Conservation (phyloP, 2,113 vertebrate species). For the Fulica atra region DNA sequence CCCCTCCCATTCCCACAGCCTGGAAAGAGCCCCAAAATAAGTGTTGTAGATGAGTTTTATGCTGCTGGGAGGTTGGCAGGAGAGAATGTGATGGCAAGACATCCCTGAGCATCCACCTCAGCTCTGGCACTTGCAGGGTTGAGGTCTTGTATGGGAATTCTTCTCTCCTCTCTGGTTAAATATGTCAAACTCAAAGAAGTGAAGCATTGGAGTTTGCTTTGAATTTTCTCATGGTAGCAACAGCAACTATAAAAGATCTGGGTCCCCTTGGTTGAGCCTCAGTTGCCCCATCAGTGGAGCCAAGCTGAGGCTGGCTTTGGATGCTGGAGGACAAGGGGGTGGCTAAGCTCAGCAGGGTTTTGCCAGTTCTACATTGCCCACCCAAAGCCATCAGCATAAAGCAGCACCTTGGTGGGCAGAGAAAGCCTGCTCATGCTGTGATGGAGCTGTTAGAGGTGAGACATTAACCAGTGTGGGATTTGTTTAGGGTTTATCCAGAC, state of each 20-base stretch:
- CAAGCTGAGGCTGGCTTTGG: fast-evolving
- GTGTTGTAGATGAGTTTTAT: background rate
- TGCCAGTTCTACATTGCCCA: fast-evolving
- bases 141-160: background rate
- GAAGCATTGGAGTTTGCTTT: background rate
- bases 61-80: background rate
- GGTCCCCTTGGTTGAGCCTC: background rate
- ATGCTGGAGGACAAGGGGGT: background rate
- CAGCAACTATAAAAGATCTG: slow-evolving; percentile 30
- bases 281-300: background rate
- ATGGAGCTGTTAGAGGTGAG: fast-evolving
- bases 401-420: background rate
- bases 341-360: background rate
- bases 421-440: fast-evolving
- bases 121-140: background rate
- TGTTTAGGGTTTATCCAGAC: background rate
- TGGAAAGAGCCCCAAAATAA: background rate
- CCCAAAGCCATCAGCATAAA: background rate
- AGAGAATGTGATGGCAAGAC: background rate
- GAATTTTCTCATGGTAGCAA: background rate
- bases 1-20: background rate
- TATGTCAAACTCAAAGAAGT: background rate
- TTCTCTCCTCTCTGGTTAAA: background rate
- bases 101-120: background rate
- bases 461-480: fast-evolving